Evolutionary conservation across 2,888 invertebrate species (phyloP).

Genomic region (Brachypalpus laphriformis): DNA sequence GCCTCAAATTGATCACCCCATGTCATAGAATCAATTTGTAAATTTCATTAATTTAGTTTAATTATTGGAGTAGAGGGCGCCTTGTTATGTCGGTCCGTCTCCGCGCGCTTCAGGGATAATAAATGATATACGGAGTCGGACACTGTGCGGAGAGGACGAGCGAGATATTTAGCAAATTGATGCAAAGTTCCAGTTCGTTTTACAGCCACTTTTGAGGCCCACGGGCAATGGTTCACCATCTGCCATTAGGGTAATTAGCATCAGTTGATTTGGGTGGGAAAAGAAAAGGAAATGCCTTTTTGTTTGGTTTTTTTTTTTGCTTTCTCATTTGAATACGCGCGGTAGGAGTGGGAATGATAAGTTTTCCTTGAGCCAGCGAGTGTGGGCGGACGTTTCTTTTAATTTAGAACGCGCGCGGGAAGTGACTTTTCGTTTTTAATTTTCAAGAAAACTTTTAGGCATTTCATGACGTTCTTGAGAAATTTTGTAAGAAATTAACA

Average conservation of each 20-base stretch:
- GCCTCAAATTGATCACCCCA: slow-evolving; percentile 68
- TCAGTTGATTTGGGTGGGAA: slow-evolving; percentile 65
- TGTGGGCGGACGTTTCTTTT: slow-evolving; percentile 40
- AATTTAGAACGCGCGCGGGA: slow-evolving; percentile 18
- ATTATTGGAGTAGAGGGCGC: slow-evolving; percentile 54
- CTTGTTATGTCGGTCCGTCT: slow-evolving; percentile 12
- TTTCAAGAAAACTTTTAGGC: slow-evolving; percentile 63
- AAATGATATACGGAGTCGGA: slow-evolving; percentile 52
- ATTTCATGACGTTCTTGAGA: slow-evolving; percentile 47
- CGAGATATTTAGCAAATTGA: slow-evolving; percentile 62
- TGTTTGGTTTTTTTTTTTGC: background rate
- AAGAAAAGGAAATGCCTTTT: slow-evolving; percentile 42
- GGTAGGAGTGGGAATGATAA: slow-evolving; percentile 34
- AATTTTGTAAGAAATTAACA: slow-evolving; percentile 27
- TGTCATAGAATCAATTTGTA: slow-evolving; percentile 73
- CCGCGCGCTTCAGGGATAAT: slow-evolving; percentile 7
- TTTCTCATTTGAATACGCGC: slow-evolving; percentile 30
- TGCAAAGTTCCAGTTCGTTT: slow-evolving; percentile 58
- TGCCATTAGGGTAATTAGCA: slow-evolving; percentile 70
- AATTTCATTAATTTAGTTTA: slow-evolving; percentile 72
- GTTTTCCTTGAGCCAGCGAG: slow-evolving; percentile 29
- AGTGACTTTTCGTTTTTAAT: slow-evolving; percentile 70
- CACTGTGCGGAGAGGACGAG: background rate
- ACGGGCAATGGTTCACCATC: slow-evolving; percentile 63
- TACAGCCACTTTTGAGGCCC: slow-evolving; percentile 22